These are phyloP conservation scores for Petrolisthes cinctipes DNA, from an alignment of 2,888 invertebrate species.

Conservation along the genomic window DNA sequence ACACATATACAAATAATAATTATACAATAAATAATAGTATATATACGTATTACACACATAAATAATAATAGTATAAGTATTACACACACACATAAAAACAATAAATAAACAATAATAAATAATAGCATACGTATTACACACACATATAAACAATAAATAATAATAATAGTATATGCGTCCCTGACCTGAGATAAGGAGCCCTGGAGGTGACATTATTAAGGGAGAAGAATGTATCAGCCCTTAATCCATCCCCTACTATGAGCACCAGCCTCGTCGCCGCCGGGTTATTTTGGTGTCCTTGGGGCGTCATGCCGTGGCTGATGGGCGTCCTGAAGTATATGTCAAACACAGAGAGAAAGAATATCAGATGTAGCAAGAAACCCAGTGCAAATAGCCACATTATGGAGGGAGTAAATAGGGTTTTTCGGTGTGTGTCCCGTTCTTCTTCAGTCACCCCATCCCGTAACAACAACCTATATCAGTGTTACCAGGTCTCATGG, in stretches of 20 bases:
- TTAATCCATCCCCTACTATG: constrained; percentile 91
- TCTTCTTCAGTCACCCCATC: not conserved
- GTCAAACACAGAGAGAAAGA: constrained; percentile 89
- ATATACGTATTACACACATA: not conserved
- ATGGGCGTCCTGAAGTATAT: constrained; percentile 93
- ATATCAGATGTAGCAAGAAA: constrained; percentile 79
- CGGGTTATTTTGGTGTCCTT: constrained; percentile 66
- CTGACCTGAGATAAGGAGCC: constrained; percentile 78
- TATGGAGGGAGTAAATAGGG: not conserved
- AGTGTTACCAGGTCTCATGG: too few relatives aligned
- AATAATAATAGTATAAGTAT: not conserved
- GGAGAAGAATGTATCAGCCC: constrained; percentile 84
- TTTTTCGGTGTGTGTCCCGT: not conserved
- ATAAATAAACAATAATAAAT: not conserved
- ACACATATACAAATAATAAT: not conserved
- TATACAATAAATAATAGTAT: not conserved
- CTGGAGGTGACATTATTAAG: constrained; percentile 72
- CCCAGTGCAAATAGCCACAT: constrained; percentile 65
- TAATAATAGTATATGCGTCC: not conserved
- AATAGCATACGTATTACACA: not conserved
- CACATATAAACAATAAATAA: not conserved
- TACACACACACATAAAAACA: not conserved
- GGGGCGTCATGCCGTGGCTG: constrained; percentile 77
- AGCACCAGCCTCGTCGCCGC: constrained; percentile 85
- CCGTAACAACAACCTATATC: not conserved